Percentiles rank a stretch among this genome's conserved stretches.
Conservation (phyloP, 2,888 invertebrate genomes). For the Hirtodrosophila duncani region DNA sequence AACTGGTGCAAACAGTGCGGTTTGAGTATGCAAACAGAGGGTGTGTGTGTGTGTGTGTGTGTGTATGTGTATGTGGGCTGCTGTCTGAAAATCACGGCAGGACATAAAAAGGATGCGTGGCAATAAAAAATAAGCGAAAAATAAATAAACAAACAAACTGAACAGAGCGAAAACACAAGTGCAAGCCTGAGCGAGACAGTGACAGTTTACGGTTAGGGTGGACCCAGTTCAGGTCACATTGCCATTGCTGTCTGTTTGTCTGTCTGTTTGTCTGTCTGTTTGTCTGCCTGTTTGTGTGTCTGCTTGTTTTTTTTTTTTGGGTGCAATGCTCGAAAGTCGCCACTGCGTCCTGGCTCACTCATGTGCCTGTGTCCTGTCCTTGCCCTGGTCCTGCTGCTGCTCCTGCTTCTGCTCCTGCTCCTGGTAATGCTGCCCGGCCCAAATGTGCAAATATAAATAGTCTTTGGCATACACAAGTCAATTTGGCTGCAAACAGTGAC, state of each 20-base stretch:
- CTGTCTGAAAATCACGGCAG: constrained; percentile 54
- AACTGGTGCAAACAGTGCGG: constrained; percentile 22
- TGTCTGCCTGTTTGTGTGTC: background rate
- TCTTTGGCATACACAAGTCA: too few species aligned
- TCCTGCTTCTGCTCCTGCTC: too few species aligned
- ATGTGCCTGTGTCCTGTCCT: too few species aligned
- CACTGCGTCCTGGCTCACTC: too few species aligned
- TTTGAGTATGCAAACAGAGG: constrained; percentile 5
- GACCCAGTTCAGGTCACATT: too few species aligned
- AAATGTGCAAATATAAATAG: too few species aligned
- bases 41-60: constrained; percentile 15
- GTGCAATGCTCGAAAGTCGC: constrained; percentile 36
- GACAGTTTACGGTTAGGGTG: background rate
- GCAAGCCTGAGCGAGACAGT: constrained; percentile 1
- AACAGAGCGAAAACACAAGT: constrained; percentile 6
- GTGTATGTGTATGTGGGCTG: constrained; percentile 42
- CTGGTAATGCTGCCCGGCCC: too few species aligned
- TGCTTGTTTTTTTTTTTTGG: background rate
- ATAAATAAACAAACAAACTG: constrained; percentile 43
- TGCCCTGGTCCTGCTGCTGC: too few species aligned
- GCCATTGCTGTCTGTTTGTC: background rate
- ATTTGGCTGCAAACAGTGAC: too few species aligned
- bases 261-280: background rate
- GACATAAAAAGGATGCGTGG: constrained; percentile 60
- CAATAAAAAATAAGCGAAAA: constrained; percentile 59